These are phyloP conservation scores for Pithys albifrons DNA, from an alignment of 2,113 vertebrate species.

Conservation along the genomic window DNA sequence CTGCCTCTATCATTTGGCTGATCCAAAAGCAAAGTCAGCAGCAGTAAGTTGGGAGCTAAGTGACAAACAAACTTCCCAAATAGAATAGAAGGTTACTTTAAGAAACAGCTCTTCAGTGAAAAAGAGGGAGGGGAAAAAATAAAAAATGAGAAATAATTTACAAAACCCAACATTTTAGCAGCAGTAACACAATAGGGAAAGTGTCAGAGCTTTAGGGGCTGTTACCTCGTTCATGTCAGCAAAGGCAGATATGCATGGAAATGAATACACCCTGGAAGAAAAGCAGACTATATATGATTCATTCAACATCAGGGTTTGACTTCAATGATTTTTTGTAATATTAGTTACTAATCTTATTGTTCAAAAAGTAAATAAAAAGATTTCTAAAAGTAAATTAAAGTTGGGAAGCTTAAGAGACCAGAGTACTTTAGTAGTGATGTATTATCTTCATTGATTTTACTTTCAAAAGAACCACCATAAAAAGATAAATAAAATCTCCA, in stretches of 20 bases:
- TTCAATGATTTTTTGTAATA: background rate
- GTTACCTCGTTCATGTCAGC: slow-evolving; percentile 83
- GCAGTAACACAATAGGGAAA: rapidly evolving
- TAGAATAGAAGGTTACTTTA: background rate
- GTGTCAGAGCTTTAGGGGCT: background rate
- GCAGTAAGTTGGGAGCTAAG: background rate
- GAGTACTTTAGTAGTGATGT: background rate
- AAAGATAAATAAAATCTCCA: background rate
- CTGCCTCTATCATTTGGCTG: background rate
- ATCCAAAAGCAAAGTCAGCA: slow-evolving; percentile 30
- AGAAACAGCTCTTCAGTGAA: background rate
- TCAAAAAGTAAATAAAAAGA: background rate
- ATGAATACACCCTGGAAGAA: slow-evolving; percentile 84
- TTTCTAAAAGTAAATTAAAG: background rate
- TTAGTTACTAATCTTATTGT: rapidly evolving
- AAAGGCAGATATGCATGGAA: slow-evolving; percentile 84
- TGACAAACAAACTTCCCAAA: background rate
- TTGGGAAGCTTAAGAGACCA: background rate
- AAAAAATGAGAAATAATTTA: background rate
- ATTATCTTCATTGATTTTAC: background rate
- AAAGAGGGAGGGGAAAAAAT: rapidly evolving
- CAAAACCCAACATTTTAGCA: background rate
- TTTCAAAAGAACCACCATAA: background rate
- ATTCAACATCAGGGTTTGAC: background rate
- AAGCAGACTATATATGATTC: background rate